These are phyloP conservation scores for Butorides virescens DNA, from an alignment of 2,113 vertebrate species.

Conservation along the genomic window DNA sequence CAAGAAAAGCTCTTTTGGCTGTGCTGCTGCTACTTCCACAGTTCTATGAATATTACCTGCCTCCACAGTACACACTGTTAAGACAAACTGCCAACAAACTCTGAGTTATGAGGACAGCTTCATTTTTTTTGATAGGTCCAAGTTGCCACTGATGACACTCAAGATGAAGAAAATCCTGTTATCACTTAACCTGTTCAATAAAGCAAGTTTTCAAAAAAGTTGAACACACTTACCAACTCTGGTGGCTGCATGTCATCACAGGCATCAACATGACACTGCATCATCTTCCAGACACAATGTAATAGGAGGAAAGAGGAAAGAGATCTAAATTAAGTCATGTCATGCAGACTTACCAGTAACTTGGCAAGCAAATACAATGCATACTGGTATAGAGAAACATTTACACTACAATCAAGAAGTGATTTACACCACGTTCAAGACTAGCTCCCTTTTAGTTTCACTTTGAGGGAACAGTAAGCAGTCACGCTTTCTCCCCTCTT, in stretches of 20 bases:
- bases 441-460: background rate
- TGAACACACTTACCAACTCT: slow-evolving; percentile 52
- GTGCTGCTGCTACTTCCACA: background rate
- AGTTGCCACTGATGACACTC: background rate
- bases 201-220: background rate
- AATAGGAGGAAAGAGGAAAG: background rate
- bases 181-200: background rate
- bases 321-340: background rate
- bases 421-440: background rate
- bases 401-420: background rate
- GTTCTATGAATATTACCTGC: background rate
- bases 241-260: slow-evolving; percentile 71
- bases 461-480: background rate
- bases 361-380: background rate
- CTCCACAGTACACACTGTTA: background rate
- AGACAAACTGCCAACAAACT: background rate
- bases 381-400: background rate
- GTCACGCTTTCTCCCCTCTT: background rate
- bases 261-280: slow-evolving; percentile 70
- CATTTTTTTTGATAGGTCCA: background rate
- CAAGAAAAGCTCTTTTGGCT: background rate
- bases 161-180: background rate
- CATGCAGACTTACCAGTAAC: background rate
- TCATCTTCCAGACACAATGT: slow-evolving; percentile 42
- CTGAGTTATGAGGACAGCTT: background rate